Evolutionary conservation across 1,140 invertebrate species (phyloP).

Genomic region (Drosophila repleta): DNA sequence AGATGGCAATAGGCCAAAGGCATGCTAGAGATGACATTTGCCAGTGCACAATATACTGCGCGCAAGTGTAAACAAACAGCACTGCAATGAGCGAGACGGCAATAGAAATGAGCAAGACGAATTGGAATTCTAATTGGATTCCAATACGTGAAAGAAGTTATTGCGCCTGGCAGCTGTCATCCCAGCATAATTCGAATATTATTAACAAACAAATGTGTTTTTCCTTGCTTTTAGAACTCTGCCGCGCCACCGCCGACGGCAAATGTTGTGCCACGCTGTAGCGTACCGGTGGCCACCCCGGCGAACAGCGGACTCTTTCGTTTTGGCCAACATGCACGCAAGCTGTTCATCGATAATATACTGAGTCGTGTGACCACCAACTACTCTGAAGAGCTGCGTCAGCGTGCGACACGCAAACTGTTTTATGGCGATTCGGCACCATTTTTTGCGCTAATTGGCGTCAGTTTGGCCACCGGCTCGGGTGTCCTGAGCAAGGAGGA

Average conservation of each 20-base stretch:
- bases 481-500: constrained; percentile 92
- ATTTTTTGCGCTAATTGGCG: constrained; percentile 90
- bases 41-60: neutral
- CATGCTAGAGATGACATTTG: neutral
- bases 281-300: neutral
- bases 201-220: neutral
- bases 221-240: constrained; percentile 29
- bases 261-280: constrained; percentile 36
- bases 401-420: constrained; percentile 86
- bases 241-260: constrained; percentile 25
- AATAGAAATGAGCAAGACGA: neutral
- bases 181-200: neutral
- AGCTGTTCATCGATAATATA: constrained; percentile 89
- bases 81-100: neutral
- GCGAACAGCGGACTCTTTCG: constrained; percentile 85
- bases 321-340: constrained; percentile 86
- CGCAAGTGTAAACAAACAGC: neutral
- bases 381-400: constrained; percentile 87
- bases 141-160: too few relatives aligned
- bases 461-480: constrained; percentile 89
- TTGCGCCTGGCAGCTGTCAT: neutral
- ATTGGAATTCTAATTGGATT: too few relatives aligned
- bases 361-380: constrained; percentile 88
- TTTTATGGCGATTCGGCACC: constrained; percentile 89
- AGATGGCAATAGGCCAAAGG: too few relatives aligned